Percentiles rank a stretch among this genome's conserved stretches.
Evolutionary conservation across 64 coral and sea anemone genomes (phyloP).

Genomic region (Montipora sp.): DNA sequence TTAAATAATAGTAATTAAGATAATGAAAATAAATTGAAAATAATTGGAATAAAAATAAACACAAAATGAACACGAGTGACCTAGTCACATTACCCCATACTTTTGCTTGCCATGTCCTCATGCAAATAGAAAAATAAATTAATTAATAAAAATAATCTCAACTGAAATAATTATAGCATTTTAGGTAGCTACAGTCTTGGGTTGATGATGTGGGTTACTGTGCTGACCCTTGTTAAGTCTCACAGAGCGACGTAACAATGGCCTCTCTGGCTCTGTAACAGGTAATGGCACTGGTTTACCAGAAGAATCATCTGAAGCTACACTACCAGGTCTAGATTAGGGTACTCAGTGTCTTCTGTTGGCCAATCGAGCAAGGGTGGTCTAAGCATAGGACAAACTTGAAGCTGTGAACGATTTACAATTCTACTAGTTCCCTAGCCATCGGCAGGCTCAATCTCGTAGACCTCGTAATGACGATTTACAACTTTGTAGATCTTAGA

Average conservation of each 20-base stretch:
- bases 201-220: background rate
- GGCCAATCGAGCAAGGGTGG: background rate
- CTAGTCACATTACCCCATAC: conserved; percentile 42
- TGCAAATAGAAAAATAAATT: conserved; percentile 7
- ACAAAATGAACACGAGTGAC: background rate
- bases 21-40: background rate
- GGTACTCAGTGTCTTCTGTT: background rate
- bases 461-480: conserved; percentile 41
- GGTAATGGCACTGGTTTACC: background rate
- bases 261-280: background rate
- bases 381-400: conserved; percentile 56
- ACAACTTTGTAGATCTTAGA: conserved; percentile 64
- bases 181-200: background rate
- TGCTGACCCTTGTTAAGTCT: conserved; percentile 33
- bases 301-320: conserved; percentile 9
- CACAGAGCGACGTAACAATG: conserved; percentile 23
- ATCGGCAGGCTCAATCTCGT: conserved; percentile 62
- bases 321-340: background rate
- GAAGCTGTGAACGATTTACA: conserved; percentile 51
- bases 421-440: conserved; percentile 24
- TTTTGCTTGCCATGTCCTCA: conserved; percentile 65
- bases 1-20: no score
- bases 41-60: background rate
- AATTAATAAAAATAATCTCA: background rate
- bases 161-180: background rate